Evolutionary conservation across 64 coral and sea anemone species (phyloP).

Genomic region (Pachyseris speciosa): DNA sequence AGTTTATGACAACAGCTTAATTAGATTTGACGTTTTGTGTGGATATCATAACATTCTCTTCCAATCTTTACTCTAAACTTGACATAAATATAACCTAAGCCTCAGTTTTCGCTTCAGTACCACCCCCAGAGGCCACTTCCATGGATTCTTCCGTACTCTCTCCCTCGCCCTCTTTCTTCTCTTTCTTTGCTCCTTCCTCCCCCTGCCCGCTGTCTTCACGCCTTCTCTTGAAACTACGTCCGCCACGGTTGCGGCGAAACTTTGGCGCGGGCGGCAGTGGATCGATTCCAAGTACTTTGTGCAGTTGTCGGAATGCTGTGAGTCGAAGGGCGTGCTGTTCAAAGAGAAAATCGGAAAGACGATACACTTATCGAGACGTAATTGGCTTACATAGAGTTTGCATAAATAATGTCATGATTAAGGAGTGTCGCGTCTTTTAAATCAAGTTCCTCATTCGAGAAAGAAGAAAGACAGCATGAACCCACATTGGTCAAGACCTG

Average conservation of each 20-base stretch:
- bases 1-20: too few relatives aligned
- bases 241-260: slow-evolving; percentile 67
- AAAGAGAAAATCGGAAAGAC: not conserved
- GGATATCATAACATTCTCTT: too few relatives aligned
- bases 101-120: slow-evolving; percentile 1
- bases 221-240: slow-evolving; percentile 89
- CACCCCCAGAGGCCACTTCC: slow-evolving; percentile 36
- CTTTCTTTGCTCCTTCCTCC: slow-evolving; percentile 95
- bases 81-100: too few relatives aligned
- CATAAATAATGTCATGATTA: too few relatives aligned
- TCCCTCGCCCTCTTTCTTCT: slow-evolving; percentile 95
- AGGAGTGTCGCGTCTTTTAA: too few relatives aligned
- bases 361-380: not conserved
- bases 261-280: slow-evolving; percentile 77
- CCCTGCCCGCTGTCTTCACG: slow-evolving; percentile 93
- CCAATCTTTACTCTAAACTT: too few relatives aligned
- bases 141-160: slow-evolving; percentile 28
- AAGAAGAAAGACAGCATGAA: too few relatives aligned
- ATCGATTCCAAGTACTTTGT: slow-evolving; percentile 97
- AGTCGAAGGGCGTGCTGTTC: slow-evolving; percentile 87
- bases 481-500: too few relatives aligned
- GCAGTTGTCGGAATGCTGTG: slow-evolving; percentile 93
- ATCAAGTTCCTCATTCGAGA: too few relatives aligned
- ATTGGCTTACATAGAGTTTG: too few relatives aligned
- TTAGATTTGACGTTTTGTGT: too few relatives aligned